These are phyloP conservation scores for Leptoteleia sp. DNA, from an alignment of 1,140 invertebrate genomes.

Conservation along the genomic window DNA sequence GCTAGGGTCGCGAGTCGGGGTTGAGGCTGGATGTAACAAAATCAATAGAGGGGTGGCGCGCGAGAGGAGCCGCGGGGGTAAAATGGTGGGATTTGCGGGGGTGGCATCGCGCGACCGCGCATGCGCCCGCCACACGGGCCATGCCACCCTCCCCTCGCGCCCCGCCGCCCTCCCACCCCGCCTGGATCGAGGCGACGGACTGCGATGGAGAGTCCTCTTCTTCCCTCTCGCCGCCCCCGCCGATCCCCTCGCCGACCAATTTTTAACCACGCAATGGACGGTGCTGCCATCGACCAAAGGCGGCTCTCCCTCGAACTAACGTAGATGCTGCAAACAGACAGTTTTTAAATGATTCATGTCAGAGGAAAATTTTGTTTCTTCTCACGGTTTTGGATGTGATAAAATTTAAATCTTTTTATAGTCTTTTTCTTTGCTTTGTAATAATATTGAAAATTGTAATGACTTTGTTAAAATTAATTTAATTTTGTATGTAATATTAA, in stretches of 20 bases:
- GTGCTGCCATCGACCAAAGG: conserved; percentile 71
- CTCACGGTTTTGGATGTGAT: too few relatives aligned
- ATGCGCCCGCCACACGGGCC: conserved; percentile 68
- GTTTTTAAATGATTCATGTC: conserved; percentile 5
- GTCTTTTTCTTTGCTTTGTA: too few relatives aligned
- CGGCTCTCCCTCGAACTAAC: conserved; percentile 26
- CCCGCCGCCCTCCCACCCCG: conserved; percentile 24
- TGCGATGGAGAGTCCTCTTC: conserved; percentile 79
- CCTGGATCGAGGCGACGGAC: conserved; percentile 76
- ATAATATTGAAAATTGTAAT: too few relatives aligned
- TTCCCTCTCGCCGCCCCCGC: conserved; percentile 54
- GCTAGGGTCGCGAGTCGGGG: conserved; percentile 69
- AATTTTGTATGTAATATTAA: too few relatives aligned
- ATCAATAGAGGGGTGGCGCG: conserved; percentile 82
- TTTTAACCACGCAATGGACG: conserved; percentile 60
- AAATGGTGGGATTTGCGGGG: conserved; percentile 59
- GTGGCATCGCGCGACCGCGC: conserved; percentile 62
- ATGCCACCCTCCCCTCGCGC: conserved; percentile 41
- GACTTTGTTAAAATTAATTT: too few relatives aligned
- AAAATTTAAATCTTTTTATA: too few relatives aligned
- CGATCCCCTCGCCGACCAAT: background rate
- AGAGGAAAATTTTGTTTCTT: background rate
- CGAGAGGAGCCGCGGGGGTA: conserved; percentile 75
- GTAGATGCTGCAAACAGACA: background rate
- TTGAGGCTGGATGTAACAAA: conserved; percentile 80